These are phyloP conservation scores for Phthorimaea operculella DNA, from an alignment of 1,140 invertebrate species.

Conservation along the genomic window DNA sequence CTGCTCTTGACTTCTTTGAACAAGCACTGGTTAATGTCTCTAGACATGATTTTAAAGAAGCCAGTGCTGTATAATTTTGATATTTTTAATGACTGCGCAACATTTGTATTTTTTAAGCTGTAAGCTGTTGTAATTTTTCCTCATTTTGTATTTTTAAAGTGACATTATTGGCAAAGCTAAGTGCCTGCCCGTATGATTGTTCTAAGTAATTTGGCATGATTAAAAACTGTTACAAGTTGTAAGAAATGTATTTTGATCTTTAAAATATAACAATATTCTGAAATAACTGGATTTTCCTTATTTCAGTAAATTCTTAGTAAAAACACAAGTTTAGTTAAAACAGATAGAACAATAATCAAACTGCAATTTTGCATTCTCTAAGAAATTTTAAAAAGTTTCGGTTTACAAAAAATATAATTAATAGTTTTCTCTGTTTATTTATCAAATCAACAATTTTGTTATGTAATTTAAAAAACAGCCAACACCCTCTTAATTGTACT, in stretches of 20 bases:
- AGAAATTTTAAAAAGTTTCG: no score
- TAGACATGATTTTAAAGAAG: slow-evolving; percentile 3
- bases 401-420: no score
- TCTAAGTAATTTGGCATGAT: slow-evolving; percentile 60
- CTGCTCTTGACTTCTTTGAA: slow-evolving; percentile 22
- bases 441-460: no score
- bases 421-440: no score
- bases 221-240: slow-evolving; percentile 62
- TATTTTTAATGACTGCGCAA: slow-evolving; percentile 22
- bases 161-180: slow-evolving; percentile 43
- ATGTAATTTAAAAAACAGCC: no score
- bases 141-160: slow-evolving; percentile 55
- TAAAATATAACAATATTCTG: slow-evolving; percentile 31
- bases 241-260: slow-evolving; percentile 66
- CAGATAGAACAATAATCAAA: no score
- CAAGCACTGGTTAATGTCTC: not conserved
- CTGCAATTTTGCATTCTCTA: no score
- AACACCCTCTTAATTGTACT: no score
- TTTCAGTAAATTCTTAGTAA: no score
- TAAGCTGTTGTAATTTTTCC: slow-evolving; percentile 49
- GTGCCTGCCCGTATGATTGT: slow-evolving; percentile 29
- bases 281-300: not conserved
- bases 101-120: slow-evolving; percentile 37
- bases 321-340: no score
- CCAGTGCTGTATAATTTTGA: slow-evolving; percentile 34